Base-by-base conservation (phyloP, 2,888 invertebrate species). In the Tetheella fluctuosa region DNA sequence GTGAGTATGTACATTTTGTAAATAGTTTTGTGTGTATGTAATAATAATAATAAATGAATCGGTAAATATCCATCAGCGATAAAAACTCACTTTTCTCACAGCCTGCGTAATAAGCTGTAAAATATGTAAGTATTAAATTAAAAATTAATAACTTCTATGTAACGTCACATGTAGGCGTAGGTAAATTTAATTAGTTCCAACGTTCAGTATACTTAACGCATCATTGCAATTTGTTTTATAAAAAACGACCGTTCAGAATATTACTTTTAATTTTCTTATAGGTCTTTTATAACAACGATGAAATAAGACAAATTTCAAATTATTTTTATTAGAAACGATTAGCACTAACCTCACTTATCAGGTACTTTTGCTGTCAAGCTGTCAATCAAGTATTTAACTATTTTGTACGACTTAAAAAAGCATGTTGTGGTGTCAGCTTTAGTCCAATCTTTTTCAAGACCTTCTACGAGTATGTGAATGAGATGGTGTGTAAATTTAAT, bases 341-440 rank as follows among this genome's bases (percentile, higher is more conserved):
- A 48, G 48, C 48, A 20, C 34, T 42, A 42, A 42, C 7, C 42
- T 17, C 42, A 42, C 42, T 39, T 39, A 48, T 20, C n/a, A 3
- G 20, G n/a, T 48, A 55, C 54, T 55, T 55, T 20, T 34, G 13
- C 37, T 23, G 55, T 37, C 55, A 55, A 55, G n/a, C 23, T 55
- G 55, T 55, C 55, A 20, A 23, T 55, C 55, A 55, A 17, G 3
- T 55, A 37, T 25, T 10, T 20, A 48, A 7, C n/a, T 10, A 20
- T 48, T 37, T 6, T 48, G n/a, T 23, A 23, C 20, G 23, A 15
- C 12, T 23, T 15, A 34, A 55, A 55, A 55, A 48, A 48, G 34
- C n/a, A 20, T 48, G 48, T 48, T 17, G 42, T 48, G 2, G 17
- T 20, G n/a, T 39, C n/a, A 1, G 17, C 17, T 10, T 42, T 42